These are phyloP conservation scores for Megalurothrips usitatus DNA, from an alignment of 2,888 invertebrate genomes.

Conservation along the genomic window DNA sequence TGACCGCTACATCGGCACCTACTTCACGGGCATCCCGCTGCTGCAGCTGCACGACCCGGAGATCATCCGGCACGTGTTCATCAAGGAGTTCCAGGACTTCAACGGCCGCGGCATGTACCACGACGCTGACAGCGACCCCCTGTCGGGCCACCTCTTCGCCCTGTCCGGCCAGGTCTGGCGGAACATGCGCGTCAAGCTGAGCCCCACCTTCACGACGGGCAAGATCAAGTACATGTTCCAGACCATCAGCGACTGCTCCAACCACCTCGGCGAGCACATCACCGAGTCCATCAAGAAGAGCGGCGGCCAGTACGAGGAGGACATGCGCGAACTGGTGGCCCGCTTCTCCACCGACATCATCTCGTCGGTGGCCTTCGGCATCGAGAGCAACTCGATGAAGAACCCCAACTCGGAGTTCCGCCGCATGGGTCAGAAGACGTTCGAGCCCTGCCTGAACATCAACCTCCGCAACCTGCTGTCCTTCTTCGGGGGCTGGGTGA, in stretches of 20 bases:
- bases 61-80: not conserved
- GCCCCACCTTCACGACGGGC: slow-evolving; percentile 50
- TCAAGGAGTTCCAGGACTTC: slow-evolving; percentile 9
- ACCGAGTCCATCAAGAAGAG: slow-evolving; percentile 31
- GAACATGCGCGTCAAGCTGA: slow-evolving; percentile 46
- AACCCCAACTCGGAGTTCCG: slow-evolving; percentile 46
- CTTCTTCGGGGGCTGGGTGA: slow-evolving; percentile 37
- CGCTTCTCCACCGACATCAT: slow-evolving; percentile 51
- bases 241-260: slow-evolving; percentile 43
- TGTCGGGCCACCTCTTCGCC: slow-evolving; percentile 34
- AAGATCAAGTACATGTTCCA: slow-evolving; percentile 51
- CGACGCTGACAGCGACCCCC: slow-evolving; percentile 32
- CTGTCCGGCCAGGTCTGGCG: slow-evolving; percentile 49
- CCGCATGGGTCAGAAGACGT: slow-evolving; percentile 44
- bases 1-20: slow-evolving; percentile 11
- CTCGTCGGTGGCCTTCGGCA: slow-evolving; percentile 50
- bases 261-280: slow-evolving; percentile 39
- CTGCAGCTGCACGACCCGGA: not conserved
- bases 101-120: slow-evolving; percentile 31
- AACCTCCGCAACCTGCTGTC: slow-evolving; percentile 38
- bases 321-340: slow-evolving; percentile 47
- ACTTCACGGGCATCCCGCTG: not conserved
- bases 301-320: slow-evolving; percentile 40
- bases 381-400: slow-evolving; percentile 48
- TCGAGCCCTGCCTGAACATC: slow-evolving; percentile 43